Evolutionary conservation across 30 jellyfish, hydroid and myxozoan genomes (phyloP).

Genomic region (Pelagia noctiluca): DNA sequence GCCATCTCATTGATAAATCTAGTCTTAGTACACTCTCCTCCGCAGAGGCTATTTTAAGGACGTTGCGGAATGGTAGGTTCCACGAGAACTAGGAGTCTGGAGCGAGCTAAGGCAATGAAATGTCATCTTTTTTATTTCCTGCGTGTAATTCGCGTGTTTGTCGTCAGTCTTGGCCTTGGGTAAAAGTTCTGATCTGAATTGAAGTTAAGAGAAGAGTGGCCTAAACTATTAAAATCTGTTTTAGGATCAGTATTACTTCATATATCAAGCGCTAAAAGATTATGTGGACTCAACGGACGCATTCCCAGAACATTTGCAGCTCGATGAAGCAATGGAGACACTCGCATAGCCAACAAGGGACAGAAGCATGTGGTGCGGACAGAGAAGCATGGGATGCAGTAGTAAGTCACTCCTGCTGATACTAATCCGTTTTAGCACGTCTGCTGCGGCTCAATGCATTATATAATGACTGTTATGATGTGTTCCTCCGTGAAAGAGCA

Average conservation of each 20-base stretch:
- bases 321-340: conserved; percentile 64
- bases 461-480: too few relatives aligned
- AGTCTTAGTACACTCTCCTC: too few relatives aligned
- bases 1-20: too few relatives aligned
- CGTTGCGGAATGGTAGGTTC: too few relatives aligned
- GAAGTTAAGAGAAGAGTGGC: too few relatives aligned
- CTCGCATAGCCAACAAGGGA: background rate
- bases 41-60: too few relatives aligned
- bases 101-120: background rate
- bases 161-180: background rate
- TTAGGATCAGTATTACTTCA: conserved; percentile 89
- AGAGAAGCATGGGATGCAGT: too few relatives aligned
- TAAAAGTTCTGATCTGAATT: too few relatives aligned
- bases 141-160: background rate
- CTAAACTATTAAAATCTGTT: conserved; percentile 6
- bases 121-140: background rate
- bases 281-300: conserved; percentile 78
- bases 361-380: background rate
- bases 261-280: conserved; percentile 88
- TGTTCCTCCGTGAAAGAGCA: too few relatives aligned
- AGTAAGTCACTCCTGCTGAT: too few relatives aligned
- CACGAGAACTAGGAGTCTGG: background rate
- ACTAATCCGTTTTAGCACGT: too few relatives aligned
- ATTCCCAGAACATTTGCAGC: conserved; percentile 36
- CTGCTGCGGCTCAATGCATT: too few relatives aligned